phyloP scores from a whole-genome alignment of 2,888 invertebrate species.

The Agonopterix heracliana region DNA sequence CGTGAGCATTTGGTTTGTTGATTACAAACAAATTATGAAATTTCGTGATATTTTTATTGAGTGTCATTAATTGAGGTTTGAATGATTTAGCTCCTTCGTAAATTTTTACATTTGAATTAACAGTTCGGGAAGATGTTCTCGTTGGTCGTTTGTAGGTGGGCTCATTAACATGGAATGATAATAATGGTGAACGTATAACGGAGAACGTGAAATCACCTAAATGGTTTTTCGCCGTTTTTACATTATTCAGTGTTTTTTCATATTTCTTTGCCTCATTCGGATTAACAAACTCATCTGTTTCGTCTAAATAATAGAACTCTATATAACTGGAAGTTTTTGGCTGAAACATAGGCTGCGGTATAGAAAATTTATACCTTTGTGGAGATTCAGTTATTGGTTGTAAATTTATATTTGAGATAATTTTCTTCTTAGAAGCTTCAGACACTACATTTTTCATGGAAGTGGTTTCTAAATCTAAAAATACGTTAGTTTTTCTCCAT shows the following conservation, averaged over 20 bases:
- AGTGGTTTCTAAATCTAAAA: constrained; percentile 19
- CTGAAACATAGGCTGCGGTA: not conserved
- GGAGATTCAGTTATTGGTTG: too few species aligned
- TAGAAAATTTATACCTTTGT: not conserved
- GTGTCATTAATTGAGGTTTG: too few species aligned
- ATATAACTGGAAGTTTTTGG: constrained; percentile 48
- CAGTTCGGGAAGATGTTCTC: not conserved
- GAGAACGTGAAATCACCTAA: constrained; percentile 6
- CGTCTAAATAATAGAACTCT: constrained; percentile 61
- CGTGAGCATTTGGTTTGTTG: too few species aligned
- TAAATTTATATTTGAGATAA: too few species aligned
- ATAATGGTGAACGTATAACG: constrained; percentile 20
- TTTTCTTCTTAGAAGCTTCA: too few species aligned
- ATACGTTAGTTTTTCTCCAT: constrained; percentile 48
- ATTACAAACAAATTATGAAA: too few species aligned
- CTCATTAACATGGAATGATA: constrained; percentile 27
- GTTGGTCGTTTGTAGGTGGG: constrained; percentile 12
- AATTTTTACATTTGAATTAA: too few species aligned
- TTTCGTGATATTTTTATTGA: too few species aligned
- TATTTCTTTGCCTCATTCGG: constrained; percentile 11
- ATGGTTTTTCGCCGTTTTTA: not conserved
- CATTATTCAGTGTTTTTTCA: constrained; percentile 1
- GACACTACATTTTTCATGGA: not conserved
- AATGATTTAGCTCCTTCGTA: too few species aligned
- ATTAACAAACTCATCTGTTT: constrained; percentile 26